Base-by-base conservation (phyloP, 2,797 vertebrate species). In the Aulostomus chinensis region DNA sequence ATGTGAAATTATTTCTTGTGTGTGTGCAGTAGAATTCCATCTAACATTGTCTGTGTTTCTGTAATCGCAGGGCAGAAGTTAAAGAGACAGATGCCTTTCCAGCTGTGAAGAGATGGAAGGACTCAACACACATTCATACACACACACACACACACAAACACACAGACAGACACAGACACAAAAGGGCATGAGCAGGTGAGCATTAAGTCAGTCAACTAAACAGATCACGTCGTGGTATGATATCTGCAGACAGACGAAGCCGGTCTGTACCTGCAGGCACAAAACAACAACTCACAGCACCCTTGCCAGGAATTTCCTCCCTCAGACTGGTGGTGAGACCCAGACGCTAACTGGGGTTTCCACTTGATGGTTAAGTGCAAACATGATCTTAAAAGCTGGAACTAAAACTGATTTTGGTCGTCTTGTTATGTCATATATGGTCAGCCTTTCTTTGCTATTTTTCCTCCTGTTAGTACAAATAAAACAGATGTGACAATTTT, bases 201-300 rank as follows among this genome's bases (percentile, higher is more conserved):
- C 76, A 86, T 81, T 86, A 84, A 83, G 84, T 76, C 73, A 73
- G 79, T 68, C 73, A 81, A 78, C 74, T 77, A 81, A 87, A 85
- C 77, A 78, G 77, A 85, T 85, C 84, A 87, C 66, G 75, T 78
- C 52, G 62, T 31, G 30, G 76, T 81, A 56, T 81, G 82, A 83
- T 82, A 84, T 86, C 87, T 78, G 77, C 73, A 84, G 87, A 85
- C 80, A 74, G 83, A 81, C 69, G 68, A 74, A 72, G 75, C 81
- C 35, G 61, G 84, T 78, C 72, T 80, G 56, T 80, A 88, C 87
- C 86, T 88, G 80, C 83, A 82, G 88, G 85, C 80, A 58, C 43
- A 57, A 59, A 76, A 69, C 60, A 73, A 67, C 73, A 69, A 61
- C 70, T 74, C 58, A 42, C 73, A 75, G 69, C 71, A 73, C 58